A percentile compares a stretch with the other conserved stretches of the same genome.
Evolutionary conservation across 1,140 invertebrate genomes (phyloP).

Genomic region (Bombus huntii): DNA sequence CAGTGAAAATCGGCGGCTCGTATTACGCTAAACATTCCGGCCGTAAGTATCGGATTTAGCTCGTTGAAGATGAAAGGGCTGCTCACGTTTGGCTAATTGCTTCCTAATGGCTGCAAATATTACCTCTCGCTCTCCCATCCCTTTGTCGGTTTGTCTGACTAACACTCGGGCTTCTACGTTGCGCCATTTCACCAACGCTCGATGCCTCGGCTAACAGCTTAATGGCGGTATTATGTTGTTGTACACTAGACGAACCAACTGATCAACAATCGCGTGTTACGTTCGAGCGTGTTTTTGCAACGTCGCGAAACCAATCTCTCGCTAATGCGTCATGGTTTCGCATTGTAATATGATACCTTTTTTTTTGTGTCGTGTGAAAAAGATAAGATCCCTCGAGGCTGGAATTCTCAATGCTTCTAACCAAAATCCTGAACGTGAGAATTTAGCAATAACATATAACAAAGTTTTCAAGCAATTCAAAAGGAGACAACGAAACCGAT

Average conservation of each 20-base stretch:
- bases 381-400: background rate
- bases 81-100: constrained; percentile 53
- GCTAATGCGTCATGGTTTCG: background rate
- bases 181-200: constrained; percentile 13
- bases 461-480: too few species aligned
- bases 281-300: background rate
- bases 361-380: background rate
- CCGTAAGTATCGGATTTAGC: constrained; percentile 32
- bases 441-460: too few species aligned
- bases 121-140: constrained; percentile 15
- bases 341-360: background rate
- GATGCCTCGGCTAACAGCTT: constrained; percentile 30
- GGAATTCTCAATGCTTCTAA: too few species aligned
- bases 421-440: too few species aligned
- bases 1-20: constrained; percentile 5
- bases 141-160: constrained; percentile 23
- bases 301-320: background rate
- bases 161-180: background rate
- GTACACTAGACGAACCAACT: background rate
- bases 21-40: constrained; percentile 46
- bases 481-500: too few species aligned
- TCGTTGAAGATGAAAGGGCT: constrained; percentile 53
- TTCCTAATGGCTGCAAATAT: constrained; percentile 61
- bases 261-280: background rate
- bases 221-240: constrained; percentile 49